Conservation (phyloP, 2,888 invertebrate species). For the Glyphotaelius pellucidus region DNA sequence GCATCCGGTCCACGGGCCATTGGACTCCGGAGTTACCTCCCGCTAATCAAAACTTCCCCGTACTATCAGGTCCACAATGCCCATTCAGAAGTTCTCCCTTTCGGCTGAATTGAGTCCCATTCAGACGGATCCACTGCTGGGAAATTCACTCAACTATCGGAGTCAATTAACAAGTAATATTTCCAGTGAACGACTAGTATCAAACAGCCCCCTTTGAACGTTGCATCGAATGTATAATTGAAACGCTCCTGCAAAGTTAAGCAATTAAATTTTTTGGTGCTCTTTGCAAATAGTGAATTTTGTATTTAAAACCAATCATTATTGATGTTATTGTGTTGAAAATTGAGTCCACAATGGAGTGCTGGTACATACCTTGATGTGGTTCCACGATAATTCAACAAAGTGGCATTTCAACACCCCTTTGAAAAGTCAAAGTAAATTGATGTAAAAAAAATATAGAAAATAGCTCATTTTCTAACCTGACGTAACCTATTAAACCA, state of each 20-base stretch:
- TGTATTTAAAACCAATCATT: too few relatives aligned
- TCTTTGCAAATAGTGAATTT: too few relatives aligned
- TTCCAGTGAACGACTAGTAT: not conserved
- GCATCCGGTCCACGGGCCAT: slow-evolving; percentile 29
- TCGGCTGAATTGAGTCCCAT: slow-evolving; percentile 31
- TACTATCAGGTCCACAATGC: slow-evolving; percentile 61
- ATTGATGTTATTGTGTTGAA: too few relatives aligned
- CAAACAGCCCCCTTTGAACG: not conserved
- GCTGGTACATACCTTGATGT: too few relatives aligned
- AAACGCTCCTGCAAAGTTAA: not conserved
- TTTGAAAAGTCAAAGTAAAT: too few relatives aligned
- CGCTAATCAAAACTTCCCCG: slow-evolving; percentile 64
- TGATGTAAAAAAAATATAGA: too few relatives aligned
- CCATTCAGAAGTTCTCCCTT: slow-evolving; percentile 52
- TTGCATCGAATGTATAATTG: not conserved
- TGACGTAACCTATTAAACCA: too few relatives aligned
- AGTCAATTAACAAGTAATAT: slow-evolving; percentile 8
- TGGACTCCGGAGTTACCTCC: not conserved
- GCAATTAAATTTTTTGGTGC: too few relatives aligned
- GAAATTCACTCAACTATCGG: slow-evolving; percentile 26
- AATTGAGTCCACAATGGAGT: too few relatives aligned
- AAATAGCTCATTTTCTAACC: too few relatives aligned
- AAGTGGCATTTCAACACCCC: too few relatives aligned
- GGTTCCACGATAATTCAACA: too few relatives aligned
- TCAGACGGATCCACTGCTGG: not conserved